Base-by-base conservation (phyloP, 2,888 invertebrate genomes). In the Agonopterix subpropinquella region DNA sequence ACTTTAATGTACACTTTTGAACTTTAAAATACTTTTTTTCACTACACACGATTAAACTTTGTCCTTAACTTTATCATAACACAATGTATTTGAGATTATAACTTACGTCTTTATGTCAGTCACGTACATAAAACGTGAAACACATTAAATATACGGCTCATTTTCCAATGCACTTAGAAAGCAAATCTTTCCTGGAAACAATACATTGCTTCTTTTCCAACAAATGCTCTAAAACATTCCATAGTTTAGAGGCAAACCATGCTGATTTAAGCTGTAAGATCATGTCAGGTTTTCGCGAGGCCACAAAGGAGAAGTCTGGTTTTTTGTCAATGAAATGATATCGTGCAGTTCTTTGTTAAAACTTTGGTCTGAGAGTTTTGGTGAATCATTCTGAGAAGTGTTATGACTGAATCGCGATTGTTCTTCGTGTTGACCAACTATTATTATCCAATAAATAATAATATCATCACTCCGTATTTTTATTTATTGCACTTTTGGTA, bases 281-380 rank as follows among this genome's bases (percentile, higher is more conserved):
- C 28, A 41, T 41, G 13, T 43, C 2, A 18, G 9, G 44, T 36
- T 44, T 70, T 65, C 64, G 63, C 58, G 67, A 65, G 65, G 64
- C 67, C 59, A 66, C 61, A 55, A 65, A 67, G 55, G 47, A 47
- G 28, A 28, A 56, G 67, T 66, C 67, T 65, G 57, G 62, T 75
- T 76, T 77, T 77, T 77, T 76, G 71, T 68, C 59, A 62, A 64
- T 67, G 68, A 67, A 65, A 67, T 55, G 59, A 58, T 64, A 57
- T 58, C 49, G 53, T 65, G 64, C 61, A 65, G 56, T 61, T 67
- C 65, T 70, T 66, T 77, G 67, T 69, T 61, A 61, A 54, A 55
- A 56, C 49, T 65, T 61, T 59, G 65, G 63, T 56, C 56, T 54
- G 56, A 13, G 57, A 63, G 68, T 71, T 76, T 72, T 73, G 69